A percentile compares a stretch with the other conserved stretches of the same genome.
These are phyloP conservation scores for Umimayanthus kanabou DNA, from an alignment of 92 coral and sea anemone genomes.

Conservation along the genomic window DNA sequence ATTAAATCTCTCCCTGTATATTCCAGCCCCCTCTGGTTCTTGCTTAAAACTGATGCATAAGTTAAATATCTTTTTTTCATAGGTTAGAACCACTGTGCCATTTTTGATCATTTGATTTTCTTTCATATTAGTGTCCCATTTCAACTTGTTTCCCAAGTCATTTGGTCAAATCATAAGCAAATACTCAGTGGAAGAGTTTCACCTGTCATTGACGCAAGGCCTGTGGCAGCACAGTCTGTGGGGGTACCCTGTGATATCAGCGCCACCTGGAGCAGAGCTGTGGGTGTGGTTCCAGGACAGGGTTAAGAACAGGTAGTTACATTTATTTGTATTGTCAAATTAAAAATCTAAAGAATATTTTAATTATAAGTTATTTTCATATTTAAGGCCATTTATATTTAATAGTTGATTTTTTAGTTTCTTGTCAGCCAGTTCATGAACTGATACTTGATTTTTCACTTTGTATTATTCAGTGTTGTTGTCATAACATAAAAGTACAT, in stretches of 20 bases:
- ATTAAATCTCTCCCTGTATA: too few relatives aligned
- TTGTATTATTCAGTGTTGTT: too few relatives aligned
- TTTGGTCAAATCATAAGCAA: slow-evolving; percentile 93
- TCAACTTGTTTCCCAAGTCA: slow-evolving; percentile 89
- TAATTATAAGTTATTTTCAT: not conserved
- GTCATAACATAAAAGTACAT: too few relatives aligned
- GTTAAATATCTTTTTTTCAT: too few relatives aligned
- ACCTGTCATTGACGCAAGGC: slow-evolving; percentile 94
- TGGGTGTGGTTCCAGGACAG: slow-evolving; percentile 97
- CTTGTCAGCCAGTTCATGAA: too few relatives aligned
- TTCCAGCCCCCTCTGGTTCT: too few relatives aligned
- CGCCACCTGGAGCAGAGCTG: slow-evolving; percentile 98
- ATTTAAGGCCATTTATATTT: not conserved
- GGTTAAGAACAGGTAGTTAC: slow-evolving; percentile 69
- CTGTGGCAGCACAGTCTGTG: slow-evolving; percentile 89
- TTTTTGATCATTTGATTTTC: not conserved
- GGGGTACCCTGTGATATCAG: slow-evolving; percentile 90
- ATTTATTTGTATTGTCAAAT: not conserved
- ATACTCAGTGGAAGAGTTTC: slow-evolving; percentile 92
- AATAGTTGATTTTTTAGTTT: too few relatives aligned
- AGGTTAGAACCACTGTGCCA: too few relatives aligned
- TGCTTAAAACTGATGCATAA: too few relatives aligned
- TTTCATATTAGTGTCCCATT: slow-evolving; percentile 79
- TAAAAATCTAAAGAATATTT: too few relatives aligned
- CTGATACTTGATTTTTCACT: too few relatives aligned